These are phyloP conservation scores for Micromussa lordhowensis DNA, from an alignment of 92 coral and sea anemone genomes.

Conservation along the genomic window DNA sequence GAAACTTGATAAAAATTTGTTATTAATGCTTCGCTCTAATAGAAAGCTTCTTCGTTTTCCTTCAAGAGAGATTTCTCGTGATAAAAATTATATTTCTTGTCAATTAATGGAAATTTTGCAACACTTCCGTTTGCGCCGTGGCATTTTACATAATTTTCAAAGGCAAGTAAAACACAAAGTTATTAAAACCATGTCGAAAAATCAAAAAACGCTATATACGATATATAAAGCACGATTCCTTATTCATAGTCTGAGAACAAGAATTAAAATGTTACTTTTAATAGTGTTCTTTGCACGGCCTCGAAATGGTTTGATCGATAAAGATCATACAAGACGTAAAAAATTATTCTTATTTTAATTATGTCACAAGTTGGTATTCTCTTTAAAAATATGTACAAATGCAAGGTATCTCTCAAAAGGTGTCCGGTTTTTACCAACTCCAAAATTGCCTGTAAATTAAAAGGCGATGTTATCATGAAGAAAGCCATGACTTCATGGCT, in stretches of 20 bases:
- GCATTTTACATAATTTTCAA: constrained; percentile 1
- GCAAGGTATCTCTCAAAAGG: neutral
- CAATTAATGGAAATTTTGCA: neutral
- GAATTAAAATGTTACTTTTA: neutral
- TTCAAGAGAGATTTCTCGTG: neutral
- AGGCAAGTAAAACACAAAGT: neutral
- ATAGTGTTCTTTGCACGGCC: neutral
- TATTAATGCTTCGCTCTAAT: neutral
- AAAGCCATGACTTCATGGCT: neutral
- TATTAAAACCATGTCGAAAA: neutral
- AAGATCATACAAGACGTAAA: neutral
- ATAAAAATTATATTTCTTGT: constrained; percentile 3
- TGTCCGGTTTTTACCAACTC: neutral
- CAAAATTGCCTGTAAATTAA: neutral
- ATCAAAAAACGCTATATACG: neutral
- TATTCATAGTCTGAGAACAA: neutral
- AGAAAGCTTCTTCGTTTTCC: neutral
- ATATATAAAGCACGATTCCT: neutral
- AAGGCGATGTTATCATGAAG: neutral
- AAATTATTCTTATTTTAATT: neutral
- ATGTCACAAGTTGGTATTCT: no score
- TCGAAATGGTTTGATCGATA: neutral
- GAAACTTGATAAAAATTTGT: neutral
- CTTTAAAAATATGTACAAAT: neutral
- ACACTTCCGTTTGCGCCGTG: neutral